A percentile compares a stretch with the other conserved stretches of the same genome.
These are phyloP conservation scores for Orbicella faveolata DNA, from an alignment of 64 coral and sea anemone species.

Conservation along the genomic window DNA sequence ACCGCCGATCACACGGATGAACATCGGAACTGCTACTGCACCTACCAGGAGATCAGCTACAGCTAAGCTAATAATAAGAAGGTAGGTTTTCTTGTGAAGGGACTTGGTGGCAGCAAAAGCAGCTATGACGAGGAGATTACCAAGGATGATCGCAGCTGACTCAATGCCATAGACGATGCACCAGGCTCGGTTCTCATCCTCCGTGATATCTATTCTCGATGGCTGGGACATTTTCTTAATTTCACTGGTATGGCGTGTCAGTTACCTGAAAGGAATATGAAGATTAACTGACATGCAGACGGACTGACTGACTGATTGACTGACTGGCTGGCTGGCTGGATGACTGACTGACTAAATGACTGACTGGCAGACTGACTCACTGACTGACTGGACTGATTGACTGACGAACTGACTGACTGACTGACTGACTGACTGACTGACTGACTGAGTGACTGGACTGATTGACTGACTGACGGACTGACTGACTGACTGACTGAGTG, in stretches of 20 bases:
- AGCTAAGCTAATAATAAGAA: slow-evolving; percentile 48
- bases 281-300: too few species aligned
- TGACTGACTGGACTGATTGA: too few species aligned
- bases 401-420: too few species aligned
- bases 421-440: too few species aligned
- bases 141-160: slow-evolving; percentile 20
- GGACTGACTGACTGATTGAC: too few species aligned
- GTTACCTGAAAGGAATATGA: too few species aligned
- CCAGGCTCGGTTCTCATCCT: slow-evolving; percentile 37
- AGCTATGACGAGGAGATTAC: slow-evolving; percentile 25
- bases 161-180: slow-evolving; percentile 51
- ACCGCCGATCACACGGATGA: slow-evolving; percentile 18
- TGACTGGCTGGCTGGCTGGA: too few species aligned
- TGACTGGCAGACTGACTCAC: too few species aligned
- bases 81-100: slow-evolving; percentile 44
- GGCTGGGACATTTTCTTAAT: neutral
- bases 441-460: too few species aligned
- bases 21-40: slow-evolving; percentile 31
- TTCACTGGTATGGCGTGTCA: neutral
- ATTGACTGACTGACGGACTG: too few species aligned
- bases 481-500: too few species aligned
- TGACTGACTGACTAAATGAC: too few species aligned
- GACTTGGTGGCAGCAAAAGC: slow-evolving; percentile 18
- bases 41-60: slow-evolving; percentile 59
- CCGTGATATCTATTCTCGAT: neutral